phyloP scores from a whole-genome alignment of 2,888 invertebrate genomes.

The Coleophora deauratella region DNA sequence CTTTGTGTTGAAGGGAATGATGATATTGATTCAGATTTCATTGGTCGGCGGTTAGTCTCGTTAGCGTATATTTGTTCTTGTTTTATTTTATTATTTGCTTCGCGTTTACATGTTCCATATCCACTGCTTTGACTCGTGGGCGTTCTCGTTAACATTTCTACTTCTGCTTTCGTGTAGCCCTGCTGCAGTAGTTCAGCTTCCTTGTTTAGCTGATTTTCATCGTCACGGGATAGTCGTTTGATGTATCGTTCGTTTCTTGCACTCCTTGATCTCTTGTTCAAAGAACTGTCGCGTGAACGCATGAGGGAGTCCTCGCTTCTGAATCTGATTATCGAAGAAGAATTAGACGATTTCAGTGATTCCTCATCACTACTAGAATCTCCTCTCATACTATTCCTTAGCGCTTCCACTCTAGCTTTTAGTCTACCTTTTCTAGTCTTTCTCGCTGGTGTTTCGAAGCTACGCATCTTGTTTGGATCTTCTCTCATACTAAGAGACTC shows the following conservation, averaged over 20 bases:
- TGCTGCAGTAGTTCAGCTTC: slow-evolving; percentile 70
- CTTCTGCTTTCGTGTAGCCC: slow-evolving; percentile 67
- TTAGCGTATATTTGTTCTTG: slow-evolving; percentile 42
- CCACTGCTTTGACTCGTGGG: slow-evolving; percentile 69
- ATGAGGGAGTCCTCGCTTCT: slow-evolving; percentile 81
- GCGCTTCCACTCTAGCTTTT: slow-evolving; percentile 80
- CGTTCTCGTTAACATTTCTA: slow-evolving; percentile 70
- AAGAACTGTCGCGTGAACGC: slow-evolving; percentile 72
- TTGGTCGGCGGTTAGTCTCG: slow-evolving; percentile 46
- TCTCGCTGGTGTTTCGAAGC: slow-evolving; percentile 66
- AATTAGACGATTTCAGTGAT: slow-evolving; percentile 77
- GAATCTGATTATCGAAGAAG: slow-evolving; percentile 78
- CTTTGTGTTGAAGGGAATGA: slow-evolving; percentile 70
- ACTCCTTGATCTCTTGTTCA: slow-evolving; percentile 78
- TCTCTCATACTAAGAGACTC: slow-evolving; percentile 55
- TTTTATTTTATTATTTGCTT: slow-evolving; percentile 61
- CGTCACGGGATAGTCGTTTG: slow-evolving; percentile 82
- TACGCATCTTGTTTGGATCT: slow-evolving; percentile 48
- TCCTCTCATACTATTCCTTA: slow-evolving; percentile 75
- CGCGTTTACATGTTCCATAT: slow-evolving; percentile 62
- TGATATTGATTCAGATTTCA: slow-evolving; percentile 67
- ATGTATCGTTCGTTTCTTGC: slow-evolving; percentile 88
- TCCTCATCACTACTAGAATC: slow-evolving; percentile 83
- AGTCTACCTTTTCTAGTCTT: slow-evolving; percentile 74
- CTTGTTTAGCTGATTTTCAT: slow-evolving; percentile 73